Base-by-base conservation (phyloP, 2,888 invertebrate genomes). In the Dusona sp. region DNA sequence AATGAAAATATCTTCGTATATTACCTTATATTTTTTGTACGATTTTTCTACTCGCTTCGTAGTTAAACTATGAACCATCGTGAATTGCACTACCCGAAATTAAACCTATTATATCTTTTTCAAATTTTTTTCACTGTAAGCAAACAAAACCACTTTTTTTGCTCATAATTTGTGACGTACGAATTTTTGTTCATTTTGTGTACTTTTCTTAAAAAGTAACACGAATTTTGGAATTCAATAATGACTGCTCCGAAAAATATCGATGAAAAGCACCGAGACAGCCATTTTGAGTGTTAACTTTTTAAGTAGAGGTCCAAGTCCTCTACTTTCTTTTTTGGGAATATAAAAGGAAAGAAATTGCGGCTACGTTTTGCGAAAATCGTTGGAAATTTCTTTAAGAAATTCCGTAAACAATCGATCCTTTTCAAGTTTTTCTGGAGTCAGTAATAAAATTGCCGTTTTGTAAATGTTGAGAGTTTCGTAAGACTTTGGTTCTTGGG, bases 381-480 rank as follows among this genome's bases (percentile, higher is more conserved):
- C 65, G 33, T 13, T 65, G 36, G 77, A 65, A 25, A 77, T 77
- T 19, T 51, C 65, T 51, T 65, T 77, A 16, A 77, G 77, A 51
- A 77, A 77, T 77, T 65, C 65, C 77, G 77, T 65, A n/a, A 77
- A 77, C 36, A 48, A 65, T n/a, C 65, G 65, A 51, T 65, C 77
- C 33, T 65, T 77, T 25, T 77, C 77, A 22, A 77, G 64, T 67
- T 77, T 65, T 22, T 77, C 65, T n/a, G 65, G 77, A 6, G 77
- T 77, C 6, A 77, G 48, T 16, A 77, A n/a, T 22, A 77, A 19
- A 22, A 77, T 51, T 8, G 77, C 77, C 6, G 77, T 65, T 77
- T 65, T 77, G 22, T 65, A 77, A 45, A 51, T 51, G 48, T 65
- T 65, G 8, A 65, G 65, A 45, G 64, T 67, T 13, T 65, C 77